These are phyloP conservation scores for Cydia pomonella DNA, from an alignment of 1,140 invertebrate species.

Conservation along the genomic window DNA sequence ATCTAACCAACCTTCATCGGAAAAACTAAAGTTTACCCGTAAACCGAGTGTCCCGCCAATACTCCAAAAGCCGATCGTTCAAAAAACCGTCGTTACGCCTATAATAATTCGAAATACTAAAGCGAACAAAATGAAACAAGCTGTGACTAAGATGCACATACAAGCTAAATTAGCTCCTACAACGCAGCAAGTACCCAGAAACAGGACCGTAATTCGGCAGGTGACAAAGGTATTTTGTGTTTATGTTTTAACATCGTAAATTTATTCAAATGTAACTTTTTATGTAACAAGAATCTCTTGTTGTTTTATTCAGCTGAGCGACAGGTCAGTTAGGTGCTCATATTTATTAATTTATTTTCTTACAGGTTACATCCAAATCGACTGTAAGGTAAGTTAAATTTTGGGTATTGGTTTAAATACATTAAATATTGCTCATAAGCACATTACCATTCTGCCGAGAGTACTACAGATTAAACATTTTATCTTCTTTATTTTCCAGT, in stretches of 20 bases:
- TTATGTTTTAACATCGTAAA: neutral
- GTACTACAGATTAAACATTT: neutral
- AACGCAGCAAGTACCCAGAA: neutral
- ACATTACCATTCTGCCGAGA: too few species aligned
- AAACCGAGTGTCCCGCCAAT: neutral
- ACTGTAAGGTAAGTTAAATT: slow-evolving; percentile 45
- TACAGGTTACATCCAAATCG: slow-evolving; percentile 54
- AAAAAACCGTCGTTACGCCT: neutral
- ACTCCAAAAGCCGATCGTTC: neutral
- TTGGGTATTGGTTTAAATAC: neutral
- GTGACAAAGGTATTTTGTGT: neutral
- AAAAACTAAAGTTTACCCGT: neutral
- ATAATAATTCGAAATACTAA: neutral
- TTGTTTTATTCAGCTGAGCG: too few species aligned
- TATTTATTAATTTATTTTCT: slow-evolving; percentile 36
- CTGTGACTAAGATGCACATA: neutral
- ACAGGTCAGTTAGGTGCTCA: neutral
- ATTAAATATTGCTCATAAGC: neutral
- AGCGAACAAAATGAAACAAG: slow-evolving; percentile 2
- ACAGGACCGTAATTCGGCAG: neutral
- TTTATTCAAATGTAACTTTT: too few species aligned
- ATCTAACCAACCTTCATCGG: slow-evolving; percentile 17
- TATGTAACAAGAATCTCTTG: too few species aligned
- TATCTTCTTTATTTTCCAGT: neutral
- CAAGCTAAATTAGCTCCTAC: neutral